phyloP scores from a whole-genome alignment of 1,140 invertebrate species.

The Aplysia californica region DNA sequence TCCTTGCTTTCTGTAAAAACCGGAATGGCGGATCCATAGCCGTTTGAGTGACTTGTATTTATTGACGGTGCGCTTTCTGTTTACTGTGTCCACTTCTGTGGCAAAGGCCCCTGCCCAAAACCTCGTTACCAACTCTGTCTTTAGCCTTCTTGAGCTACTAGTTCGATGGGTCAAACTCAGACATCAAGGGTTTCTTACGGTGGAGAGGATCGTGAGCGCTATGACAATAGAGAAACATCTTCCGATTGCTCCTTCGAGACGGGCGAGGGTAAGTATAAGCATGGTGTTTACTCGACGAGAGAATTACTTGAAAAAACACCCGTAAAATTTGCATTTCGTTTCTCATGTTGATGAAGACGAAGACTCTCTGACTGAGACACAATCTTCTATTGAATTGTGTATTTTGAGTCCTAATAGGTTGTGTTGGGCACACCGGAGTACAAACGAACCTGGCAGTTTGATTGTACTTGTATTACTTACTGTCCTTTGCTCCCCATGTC shows the following conservation, averaged over 20 bases:
- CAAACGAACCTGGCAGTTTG: too few relatives aligned
- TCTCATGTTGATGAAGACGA: too few relatives aligned
- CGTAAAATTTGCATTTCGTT: too few relatives aligned
- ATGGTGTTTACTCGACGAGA: not conserved
- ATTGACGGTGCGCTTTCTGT: not conserved
- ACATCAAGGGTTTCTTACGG: not conserved
- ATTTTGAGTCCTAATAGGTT: not conserved
- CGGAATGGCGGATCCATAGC: not conserved
- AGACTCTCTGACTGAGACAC: too few relatives aligned
- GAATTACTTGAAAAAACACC: too few relatives aligned
- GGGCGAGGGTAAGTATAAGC: not conserved
- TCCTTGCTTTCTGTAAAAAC: not conserved
- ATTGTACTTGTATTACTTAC: too few relatives aligned
- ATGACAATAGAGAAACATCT: not conserved
- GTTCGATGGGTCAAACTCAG: not conserved
- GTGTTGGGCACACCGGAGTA: too few relatives aligned
- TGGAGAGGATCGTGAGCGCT: not conserved
- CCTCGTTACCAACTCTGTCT: not conserved
- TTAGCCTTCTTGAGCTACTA: not conserved
- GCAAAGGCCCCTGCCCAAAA: not conserved
- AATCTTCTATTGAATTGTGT: too few relatives aligned
- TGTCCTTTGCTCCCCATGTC: not conserved
- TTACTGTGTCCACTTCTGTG: not conserved
- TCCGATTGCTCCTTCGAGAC: not conserved
- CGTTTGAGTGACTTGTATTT: not conserved